Evolutionary conservation across 2,888 invertebrate genomes (phyloP), one percentile per base, ranked within the genome.

Genomic region (Leptopterna dolabrata): DNA sequence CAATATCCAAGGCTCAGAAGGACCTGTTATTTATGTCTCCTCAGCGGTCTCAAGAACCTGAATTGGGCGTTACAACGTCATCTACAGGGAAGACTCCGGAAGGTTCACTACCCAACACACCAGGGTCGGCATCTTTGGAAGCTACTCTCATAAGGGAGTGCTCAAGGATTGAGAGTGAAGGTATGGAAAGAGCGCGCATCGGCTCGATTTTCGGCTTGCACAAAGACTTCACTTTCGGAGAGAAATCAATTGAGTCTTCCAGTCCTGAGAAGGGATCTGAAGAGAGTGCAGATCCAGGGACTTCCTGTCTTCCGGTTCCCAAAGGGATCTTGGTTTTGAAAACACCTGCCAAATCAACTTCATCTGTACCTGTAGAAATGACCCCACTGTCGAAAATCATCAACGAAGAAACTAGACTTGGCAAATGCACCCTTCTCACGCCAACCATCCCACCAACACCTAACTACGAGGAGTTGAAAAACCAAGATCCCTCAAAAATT

Each of bases 391-490:
- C 88, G 9, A 89, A 89, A 45, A 87, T 89, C 29, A 80, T 88
- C 29, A 41, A 47, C 19, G 84, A 80, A 76, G 84, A 88, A 76
- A 88, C 88, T 43, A 63, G 80, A 47, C 47, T 88, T 9, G 27
- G 63, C 14, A 51, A 81, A 6, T 84, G 86, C 19, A 51, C 30
- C 24, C 81, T 89, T 76, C 82, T 89, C 24, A 89, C 88, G 13
- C 88, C 88, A 24, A 88, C 88, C 9, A 55, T 89, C n/a, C 88
- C 88, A 9, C 88, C 86, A 14, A 89, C 88, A 13, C 88, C 88
- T 1, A 76, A 85, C 85, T 16, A 43, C 13, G 47, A 73, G 9
- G 55, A 73, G n/a, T 14, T 30, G 45, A 85, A 85, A 47, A 81
- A n/a, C 2, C 81, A n/a, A 7, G 13, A 73, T 73, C 73, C 41